Percentiles rank a stretch among this genome's conserved stretches.
Conservation (phyloP, 2,888 invertebrate species). For the Oligia strigilis region DNA sequence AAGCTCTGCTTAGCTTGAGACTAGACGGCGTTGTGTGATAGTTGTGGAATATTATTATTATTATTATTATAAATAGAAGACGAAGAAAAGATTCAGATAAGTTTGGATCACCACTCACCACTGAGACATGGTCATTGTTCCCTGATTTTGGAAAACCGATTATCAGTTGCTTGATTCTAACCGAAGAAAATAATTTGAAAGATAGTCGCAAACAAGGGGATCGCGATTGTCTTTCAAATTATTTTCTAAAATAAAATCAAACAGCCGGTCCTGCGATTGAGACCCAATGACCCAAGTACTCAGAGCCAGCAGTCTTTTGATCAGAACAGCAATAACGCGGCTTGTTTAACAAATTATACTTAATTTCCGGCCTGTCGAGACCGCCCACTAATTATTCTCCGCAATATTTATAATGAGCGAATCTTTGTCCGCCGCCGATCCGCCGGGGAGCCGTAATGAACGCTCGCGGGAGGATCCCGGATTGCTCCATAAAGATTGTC, state of each 20-base stretch:
- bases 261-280: too few relatives aligned
- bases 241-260: neutral
- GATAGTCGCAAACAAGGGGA: too few relatives aligned
- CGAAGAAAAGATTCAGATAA: neutral
- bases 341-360: slow-evolving; percentile 51
- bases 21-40: too few relatives aligned
- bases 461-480: slow-evolving; percentile 26
- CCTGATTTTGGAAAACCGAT: neutral
- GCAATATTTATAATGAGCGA: slow-evolving; percentile 54
- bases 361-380: slow-evolving; percentile 22
- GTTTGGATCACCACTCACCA: neutral
- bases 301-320: slow-evolving; percentile 12
- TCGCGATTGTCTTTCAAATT: neutral
- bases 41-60: too few relatives aligned
- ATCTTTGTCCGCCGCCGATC: slow-evolving; percentile 36
- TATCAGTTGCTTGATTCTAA: neutral
- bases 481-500: slow-evolving; percentile 53
- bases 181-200: neutral
- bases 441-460: slow-evolving; percentile 34
- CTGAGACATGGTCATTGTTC: neutral
- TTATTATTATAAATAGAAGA: too few relatives aligned
- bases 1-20: too few relatives aligned
- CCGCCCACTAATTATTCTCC: slow-evolving; percentile 45
- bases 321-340: slow-evolving; percentile 20
- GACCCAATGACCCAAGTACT: neutral